Evolutionary conservation across 2,113 vertebrate species (phyloP).

Genomic region (Brachypodius melanocephalos): DNA sequence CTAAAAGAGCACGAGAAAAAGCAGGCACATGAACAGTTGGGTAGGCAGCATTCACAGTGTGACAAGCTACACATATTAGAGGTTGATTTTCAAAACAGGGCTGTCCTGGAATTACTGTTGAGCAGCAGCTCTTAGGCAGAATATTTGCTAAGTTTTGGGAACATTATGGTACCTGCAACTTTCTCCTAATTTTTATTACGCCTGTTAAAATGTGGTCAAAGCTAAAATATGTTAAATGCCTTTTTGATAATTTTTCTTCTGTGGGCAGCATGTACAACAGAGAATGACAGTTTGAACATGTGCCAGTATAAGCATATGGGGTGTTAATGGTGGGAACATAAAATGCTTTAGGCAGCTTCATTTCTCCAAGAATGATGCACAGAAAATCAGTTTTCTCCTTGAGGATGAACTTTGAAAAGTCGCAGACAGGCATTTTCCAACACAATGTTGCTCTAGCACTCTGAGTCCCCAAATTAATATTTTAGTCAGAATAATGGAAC

Average conservation of each 20-base stretch:
- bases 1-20: background rate
- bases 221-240: slow-evolving; percentile 15
- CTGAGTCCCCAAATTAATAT: slow-evolving; percentile 40
- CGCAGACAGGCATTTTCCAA: slow-evolving; percentile 10
- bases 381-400: slow-evolving; percentile 48
- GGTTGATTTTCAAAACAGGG: background rate
- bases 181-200: background rate
- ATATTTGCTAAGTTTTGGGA: background rate
- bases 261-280: background rate
- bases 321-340: slow-evolving; percentile 2
- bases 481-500: slow-evolving; percentile 41
- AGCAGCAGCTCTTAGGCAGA: background rate
- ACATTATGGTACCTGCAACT: background rate
- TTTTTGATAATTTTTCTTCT: background rate
- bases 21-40: fast-evolving
- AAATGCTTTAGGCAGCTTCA: slow-evolving; percentile 24
- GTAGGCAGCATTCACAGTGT: background rate
- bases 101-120: background rate
- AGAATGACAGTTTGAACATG: background rate
- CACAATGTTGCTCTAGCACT: background rate
- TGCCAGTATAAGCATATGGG: slow-evolving; percentile 11
- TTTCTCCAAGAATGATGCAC: slow-evolving; percentile 32
- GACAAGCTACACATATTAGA: background rate
- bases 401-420: slow-evolving; percentile 29
- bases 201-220: background rate